These are phyloP conservation scores for Chaenogobius annularis DNA, from an alignment of 2,113 vertebrate genomes.

Conservation along the genomic window DNA sequence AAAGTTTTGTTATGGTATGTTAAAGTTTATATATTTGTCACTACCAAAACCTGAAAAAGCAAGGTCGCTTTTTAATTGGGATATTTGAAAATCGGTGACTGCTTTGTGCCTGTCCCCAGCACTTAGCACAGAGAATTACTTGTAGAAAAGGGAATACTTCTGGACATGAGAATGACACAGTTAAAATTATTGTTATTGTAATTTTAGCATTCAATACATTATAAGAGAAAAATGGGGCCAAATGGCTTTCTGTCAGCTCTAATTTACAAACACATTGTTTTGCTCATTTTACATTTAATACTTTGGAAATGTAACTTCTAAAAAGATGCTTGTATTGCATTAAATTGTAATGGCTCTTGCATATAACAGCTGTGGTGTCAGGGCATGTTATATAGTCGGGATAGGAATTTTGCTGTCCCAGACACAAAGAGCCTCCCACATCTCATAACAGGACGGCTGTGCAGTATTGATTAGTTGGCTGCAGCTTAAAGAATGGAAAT, in stretches of 20 bases:
- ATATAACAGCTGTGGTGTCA: neutral
- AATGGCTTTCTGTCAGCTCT: neutral
- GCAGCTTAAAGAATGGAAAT: constrained; percentile 42
- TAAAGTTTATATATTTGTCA: neutral
- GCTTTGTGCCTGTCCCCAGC: neutral
- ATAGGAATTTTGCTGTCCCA: neutral
- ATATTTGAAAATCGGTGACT: neutral
- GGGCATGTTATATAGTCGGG: constrained; percentile 10
- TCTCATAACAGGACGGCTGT: constrained; percentile 15
- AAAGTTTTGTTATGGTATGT: neutral
- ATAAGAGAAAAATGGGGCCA: neutral
- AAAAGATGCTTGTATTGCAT: neutral
- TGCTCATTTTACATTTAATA: neutral
- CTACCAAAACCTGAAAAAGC: neutral
- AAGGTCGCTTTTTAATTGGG: neutral
- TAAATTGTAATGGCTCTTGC: neutral
- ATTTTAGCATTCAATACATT: neutral
- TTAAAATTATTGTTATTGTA: neutral
- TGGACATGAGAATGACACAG: neutral
- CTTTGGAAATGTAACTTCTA: neutral
- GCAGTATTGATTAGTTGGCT: constrained; percentile 36
- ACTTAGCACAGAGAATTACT: neutral
- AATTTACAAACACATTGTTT: neutral
- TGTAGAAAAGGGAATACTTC: neutral
- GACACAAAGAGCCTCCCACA: neutral